Conservation (phyloP, 2,113 vertebrate species). For the Erinaceus europaeus region DNA sequence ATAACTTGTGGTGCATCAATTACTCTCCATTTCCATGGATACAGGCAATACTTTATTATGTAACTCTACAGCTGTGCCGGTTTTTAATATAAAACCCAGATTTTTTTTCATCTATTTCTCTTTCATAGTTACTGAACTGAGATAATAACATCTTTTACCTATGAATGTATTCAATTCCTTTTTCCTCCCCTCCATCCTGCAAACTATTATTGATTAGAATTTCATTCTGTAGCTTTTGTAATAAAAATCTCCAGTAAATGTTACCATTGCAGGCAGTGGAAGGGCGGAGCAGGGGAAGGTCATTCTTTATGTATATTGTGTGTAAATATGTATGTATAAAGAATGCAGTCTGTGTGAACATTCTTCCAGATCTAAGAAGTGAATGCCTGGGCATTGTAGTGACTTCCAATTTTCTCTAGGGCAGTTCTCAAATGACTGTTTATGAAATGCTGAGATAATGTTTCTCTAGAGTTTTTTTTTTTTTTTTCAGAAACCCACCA, state of each 20-base stretch:
- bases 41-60: slow-evolving; percentile 86
- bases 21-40: slow-evolving; percentile 86
- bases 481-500: neutral
- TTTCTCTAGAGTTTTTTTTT: neutral
- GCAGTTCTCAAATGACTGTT: slow-evolving; percentile 46
- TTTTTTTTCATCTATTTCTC: slow-evolving; percentile 86
- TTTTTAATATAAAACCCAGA: slow-evolving; percentile 87
- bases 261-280: slow-evolving; percentile 67
- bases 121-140: slow-evolving; percentile 86
- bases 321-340: slow-evolving; percentile 41
- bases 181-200: slow-evolving; percentile 61
- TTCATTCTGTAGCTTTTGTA: slow-evolving; percentile 83
- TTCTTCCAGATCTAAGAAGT: slow-evolving; percentile 12
- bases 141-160: slow-evolving; percentile 86
- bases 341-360: neutral
- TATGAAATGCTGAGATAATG: slow-evolving; percentile 42
- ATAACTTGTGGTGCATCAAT: slow-evolving; percentile 85
- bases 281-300: slow-evolving; percentile 64
- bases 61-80: slow-evolving; percentile 85
- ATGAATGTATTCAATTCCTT: slow-evolving; percentile 82
- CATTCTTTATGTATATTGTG: slow-evolving; percentile 60
- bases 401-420: slow-evolving; percentile 33
- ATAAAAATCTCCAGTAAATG: slow-evolving; percentile 82
- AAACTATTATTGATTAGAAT: slow-evolving; percentile 86
- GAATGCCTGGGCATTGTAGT: neutral